A percentile compares a stretch with the other conserved stretches of the same genome.
phyloP scores from a whole-genome alignment of 2,113 vertebrate genomes.

The Boleophthalmus pectinirostris region DNA sequence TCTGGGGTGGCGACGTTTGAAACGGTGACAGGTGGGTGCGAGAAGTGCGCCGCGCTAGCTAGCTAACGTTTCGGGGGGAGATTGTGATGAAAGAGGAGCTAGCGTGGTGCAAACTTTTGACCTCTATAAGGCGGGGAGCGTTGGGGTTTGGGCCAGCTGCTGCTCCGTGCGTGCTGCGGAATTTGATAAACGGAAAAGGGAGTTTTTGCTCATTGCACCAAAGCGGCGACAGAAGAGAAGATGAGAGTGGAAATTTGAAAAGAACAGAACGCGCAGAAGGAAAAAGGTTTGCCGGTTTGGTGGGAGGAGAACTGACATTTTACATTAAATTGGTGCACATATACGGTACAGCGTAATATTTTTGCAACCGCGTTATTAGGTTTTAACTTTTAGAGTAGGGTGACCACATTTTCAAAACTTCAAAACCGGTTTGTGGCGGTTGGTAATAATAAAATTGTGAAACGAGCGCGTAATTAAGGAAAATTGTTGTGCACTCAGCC shows the following conservation, averaged over 20 bases:
- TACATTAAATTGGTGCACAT: neutral
- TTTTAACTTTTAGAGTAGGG: no score
- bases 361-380: no score
- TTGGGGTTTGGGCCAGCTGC: conserved; percentile 7
- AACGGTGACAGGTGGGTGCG: neutral
- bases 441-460: no score
- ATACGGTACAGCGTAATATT: no score
- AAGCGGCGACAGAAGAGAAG: neutral
- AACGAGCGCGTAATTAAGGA: no score
- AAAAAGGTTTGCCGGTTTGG: neutral
- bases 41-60: neutral
- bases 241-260: neutral
- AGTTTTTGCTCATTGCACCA: neutral
- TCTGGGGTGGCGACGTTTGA: neutral
- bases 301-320: neutral
- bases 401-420: no score
- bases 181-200: neutral
- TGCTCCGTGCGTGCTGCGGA: neutral
- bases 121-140: neutral
- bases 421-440: no score
- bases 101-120: neutral
- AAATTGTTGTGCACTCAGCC: no score
- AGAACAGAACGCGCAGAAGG: neutral
- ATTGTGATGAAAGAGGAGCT: neutral
- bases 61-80: neutral